phyloP scores from a whole-genome alignment of 2,888 invertebrate genomes.

The Steromphala cineraria region DNA sequence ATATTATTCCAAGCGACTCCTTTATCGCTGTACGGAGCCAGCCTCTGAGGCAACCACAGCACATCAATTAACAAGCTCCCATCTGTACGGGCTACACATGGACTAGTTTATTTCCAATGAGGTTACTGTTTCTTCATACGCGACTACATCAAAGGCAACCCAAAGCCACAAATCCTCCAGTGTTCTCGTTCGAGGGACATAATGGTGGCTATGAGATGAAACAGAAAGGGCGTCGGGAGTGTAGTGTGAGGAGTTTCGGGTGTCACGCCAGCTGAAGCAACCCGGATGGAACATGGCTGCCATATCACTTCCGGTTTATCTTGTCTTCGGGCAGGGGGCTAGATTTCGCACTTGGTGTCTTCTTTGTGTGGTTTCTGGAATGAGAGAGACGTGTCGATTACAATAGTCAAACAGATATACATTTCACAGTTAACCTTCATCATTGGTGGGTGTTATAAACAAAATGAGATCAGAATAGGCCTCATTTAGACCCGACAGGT shows the following conservation, averaged over 20 bases:
- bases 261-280: slow-evolving; percentile 1
- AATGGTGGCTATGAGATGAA: background rate
- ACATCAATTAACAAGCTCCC: background rate
- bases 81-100: background rate
- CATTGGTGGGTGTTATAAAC: no score
- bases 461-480: no score
- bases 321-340: no score
- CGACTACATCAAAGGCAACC: background rate
- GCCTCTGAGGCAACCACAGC: background rate
- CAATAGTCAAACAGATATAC: no score
- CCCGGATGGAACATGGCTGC: background rate
- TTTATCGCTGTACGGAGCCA: background rate
- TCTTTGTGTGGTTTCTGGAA: no score
- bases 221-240: background rate
- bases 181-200: background rate
- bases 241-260: background rate
- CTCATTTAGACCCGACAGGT: no score
- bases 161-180: background rate
- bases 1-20: background rate
- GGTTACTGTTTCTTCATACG: background rate
- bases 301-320: background rate
- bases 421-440: no score
- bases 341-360: no score
- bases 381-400: no score
- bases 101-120: background rate